Base-by-base conservation (phyloP, 2,797 vertebrate species). In the Glyptemys insculpta region DNA sequence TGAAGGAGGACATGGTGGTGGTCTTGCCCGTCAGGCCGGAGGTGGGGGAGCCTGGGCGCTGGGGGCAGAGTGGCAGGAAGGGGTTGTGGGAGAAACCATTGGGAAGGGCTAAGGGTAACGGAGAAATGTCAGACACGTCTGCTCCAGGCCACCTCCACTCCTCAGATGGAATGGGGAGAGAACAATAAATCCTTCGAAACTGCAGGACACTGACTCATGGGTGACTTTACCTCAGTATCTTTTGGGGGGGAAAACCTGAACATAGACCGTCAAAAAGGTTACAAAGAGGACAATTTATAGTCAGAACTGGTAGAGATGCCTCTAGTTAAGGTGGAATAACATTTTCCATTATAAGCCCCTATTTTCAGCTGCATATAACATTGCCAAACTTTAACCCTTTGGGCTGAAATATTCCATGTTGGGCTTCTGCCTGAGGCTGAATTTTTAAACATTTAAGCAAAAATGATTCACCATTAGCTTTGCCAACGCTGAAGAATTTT, bases 381-480 rank as follows among this genome's bases (percentile, higher is more conserved):
- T 11, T 54, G 54, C 54, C 54, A 54, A 25, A 54, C 54, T 54
- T 25, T 23, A 54, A 25, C 54, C 23, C 54, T 54, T 25, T 25
- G 54, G 54, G 23, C 23, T 23, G 21, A 54, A 54, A 54, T 54
- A 25, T 25, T 54, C 54, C 54, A 54, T 54, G 23, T 25, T 25
- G 54, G 54, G 23, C 54, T 23, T n/a, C 91, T 29, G 15, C 68
- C 56, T 47, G 3, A 15, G 57, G 31, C n/a, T 52, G 31, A 6
- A 23, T 25, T n/a, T 29, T 31, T 16, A n/a, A 27, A 3, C 5
- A 0, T 23, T 5, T 2, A 1, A 8, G 25, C 31, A 14, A 5
- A 27, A 1, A 11, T 44, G 57, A 1, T 8, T 37, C 3, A 11
- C 6, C 19, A 2, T 56, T 80, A 0, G 0, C 50, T 37, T 86